Conservation (phyloP, 1,140 invertebrate species). For the Heliconius congener region DNA sequence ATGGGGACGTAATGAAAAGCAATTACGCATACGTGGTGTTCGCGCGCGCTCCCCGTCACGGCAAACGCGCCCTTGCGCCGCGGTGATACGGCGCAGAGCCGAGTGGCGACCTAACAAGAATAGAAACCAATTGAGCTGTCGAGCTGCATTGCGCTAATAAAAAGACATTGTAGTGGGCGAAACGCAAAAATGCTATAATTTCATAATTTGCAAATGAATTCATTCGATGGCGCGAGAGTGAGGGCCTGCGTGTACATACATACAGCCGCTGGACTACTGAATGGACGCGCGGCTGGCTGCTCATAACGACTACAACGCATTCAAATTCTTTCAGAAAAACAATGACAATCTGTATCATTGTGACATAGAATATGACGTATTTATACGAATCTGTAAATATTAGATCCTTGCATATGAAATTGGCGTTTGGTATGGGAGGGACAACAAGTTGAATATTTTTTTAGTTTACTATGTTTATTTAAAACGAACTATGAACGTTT, state of each 20-base stretch:
- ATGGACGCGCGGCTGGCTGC: too few species aligned
- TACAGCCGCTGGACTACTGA: too few species aligned
- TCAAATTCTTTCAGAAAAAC: too few species aligned
- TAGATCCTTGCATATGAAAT: too few species aligned
- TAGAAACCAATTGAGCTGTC: slow-evolving; percentile 75
- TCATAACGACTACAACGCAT: too few species aligned
- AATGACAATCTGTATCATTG: too few species aligned
- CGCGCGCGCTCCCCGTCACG: slow-evolving; percentile 32
- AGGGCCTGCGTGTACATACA: not conserved
- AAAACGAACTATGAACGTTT: too few species aligned
- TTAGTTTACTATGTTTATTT: too few species aligned
- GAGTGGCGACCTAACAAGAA: slow-evolving; percentile 46
- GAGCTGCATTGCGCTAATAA: slow-evolving; percentile 72
- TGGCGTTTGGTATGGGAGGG: too few species aligned
- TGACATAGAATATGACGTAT: too few species aligned
- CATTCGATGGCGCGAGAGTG: slow-evolving; percentile 36
- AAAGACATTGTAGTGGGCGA: slow-evolving; percentile 70
- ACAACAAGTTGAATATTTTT: too few species aligned
- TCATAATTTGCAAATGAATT: slow-evolving; percentile 67
- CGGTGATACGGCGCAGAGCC: slow-evolving; percentile 32
- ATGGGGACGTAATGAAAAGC: slow-evolving; percentile 77
- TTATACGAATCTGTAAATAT: not conserved
- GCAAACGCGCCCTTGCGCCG: slow-evolving; percentile 38
- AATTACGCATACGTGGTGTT: slow-evolving; percentile 78
- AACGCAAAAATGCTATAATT: slow-evolving; percentile 75